Percentiles rank a stretch among this genome's conserved stretches.
Evolutionary conservation across 1,140 invertebrate genomes (phyloP).

Genomic region (Caenorhabditis inopinata): DNA sequence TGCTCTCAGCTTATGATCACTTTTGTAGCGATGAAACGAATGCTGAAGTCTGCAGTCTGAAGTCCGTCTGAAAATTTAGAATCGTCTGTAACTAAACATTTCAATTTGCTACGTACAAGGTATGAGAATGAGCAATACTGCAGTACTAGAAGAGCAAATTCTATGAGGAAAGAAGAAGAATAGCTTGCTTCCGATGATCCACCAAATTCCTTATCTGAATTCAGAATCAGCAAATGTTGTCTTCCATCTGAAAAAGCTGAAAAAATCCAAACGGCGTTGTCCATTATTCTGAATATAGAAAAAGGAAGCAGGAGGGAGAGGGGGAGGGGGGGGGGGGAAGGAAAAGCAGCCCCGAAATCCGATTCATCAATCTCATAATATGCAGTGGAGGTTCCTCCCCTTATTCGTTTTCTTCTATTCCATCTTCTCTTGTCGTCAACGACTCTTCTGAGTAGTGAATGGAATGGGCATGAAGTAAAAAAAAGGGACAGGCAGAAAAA

Average conservation of each 20-base stretch:
- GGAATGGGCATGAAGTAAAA: slow-evolving; percentile 33
- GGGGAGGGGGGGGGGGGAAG: not conserved
- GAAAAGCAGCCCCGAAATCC: not conserved
- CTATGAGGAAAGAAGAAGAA: too few species aligned
- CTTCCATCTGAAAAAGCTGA: not conserved
- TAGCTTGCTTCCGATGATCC: too few species aligned
- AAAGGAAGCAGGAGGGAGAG: not conserved
- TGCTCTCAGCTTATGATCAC: too few species aligned
- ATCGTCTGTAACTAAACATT: too few species aligned
- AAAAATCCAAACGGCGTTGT: not conserved
- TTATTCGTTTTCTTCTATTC: not conserved
- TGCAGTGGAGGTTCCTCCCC: slow-evolving; percentile 4
- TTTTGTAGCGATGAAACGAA: too few species aligned
- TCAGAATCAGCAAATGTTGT: too few species aligned
- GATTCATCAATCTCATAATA: slow-evolving; percentile 31
- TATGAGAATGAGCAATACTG: too few species aligned
- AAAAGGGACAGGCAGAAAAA: slow-evolving; percentile 6
- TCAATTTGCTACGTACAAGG: too few species aligned
- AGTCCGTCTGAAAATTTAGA: too few species aligned
- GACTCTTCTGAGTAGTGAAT: slow-evolving; percentile 30
- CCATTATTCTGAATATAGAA: not conserved
- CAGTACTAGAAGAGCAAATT: too few species aligned
- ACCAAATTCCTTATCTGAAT: too few species aligned
- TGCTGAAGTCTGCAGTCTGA: too few species aligned
- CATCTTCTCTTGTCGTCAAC: slow-evolving; percentile 28